phyloP scores from a whole-genome alignment of 2,113 vertebrate species.

The Macrotis lagotis region DNA sequence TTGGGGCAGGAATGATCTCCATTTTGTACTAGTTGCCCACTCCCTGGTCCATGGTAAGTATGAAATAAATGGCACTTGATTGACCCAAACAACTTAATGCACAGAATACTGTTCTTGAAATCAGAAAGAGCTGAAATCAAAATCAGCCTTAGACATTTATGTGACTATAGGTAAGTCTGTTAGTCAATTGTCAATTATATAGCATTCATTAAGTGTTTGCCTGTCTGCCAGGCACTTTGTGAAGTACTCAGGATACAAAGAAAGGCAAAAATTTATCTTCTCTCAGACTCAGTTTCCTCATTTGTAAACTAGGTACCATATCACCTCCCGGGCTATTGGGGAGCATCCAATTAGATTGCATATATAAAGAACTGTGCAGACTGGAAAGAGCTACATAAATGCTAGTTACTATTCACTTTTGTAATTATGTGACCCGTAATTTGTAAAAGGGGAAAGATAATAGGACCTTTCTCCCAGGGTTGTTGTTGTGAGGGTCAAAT shows the following conservation, averaged over 20 bases:
- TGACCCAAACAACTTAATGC: neutral
- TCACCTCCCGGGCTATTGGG: neutral
- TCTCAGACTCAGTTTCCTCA: neutral
- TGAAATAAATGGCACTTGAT: neutral
- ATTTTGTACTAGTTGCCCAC: neutral
- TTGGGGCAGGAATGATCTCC: neutral
- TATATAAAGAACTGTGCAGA: neutral
- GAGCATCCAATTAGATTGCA: neutral
- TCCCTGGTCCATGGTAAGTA: neutral
- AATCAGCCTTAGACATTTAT: neutral
- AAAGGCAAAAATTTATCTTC: neutral
- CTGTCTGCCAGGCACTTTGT: neutral
- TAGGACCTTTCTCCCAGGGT: neutral
- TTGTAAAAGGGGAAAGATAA: neutral
- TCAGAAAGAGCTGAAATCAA: neutral
- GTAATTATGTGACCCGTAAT: neutral
- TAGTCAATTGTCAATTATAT: neutral
- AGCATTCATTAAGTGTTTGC: neutral
- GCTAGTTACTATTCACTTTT: neutral
- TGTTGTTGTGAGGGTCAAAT: neutral
- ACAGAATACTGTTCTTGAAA: neutral
- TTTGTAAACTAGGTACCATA: neutral
- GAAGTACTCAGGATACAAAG: neutral
- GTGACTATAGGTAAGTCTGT: neutral
- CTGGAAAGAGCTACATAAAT: neutral